Conservation (phyloP, 92 coral and sea anemone species). For the Phenganax marumi region DNA sequence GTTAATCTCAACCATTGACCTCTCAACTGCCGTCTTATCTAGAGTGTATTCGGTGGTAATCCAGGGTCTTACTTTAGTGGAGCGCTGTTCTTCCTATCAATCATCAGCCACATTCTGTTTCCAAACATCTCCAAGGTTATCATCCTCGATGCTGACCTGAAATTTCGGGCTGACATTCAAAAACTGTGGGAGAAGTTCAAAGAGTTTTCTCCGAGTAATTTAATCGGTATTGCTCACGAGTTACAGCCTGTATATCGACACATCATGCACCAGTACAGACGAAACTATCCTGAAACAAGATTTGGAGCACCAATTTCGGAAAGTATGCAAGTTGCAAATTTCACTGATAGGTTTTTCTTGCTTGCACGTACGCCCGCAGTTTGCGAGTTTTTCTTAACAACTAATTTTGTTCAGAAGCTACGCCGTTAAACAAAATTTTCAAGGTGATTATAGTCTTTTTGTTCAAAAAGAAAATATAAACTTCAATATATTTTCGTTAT, state of each 20-base stretch:
- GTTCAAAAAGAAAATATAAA: no score
- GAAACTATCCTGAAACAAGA: conserved; percentile 60
- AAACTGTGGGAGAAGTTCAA: conserved; percentile 72
- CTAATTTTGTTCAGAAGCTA: no score
- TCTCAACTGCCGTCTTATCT: conserved; percentile 15
- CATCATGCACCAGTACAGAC: conserved; percentile 57
- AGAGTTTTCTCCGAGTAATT: conserved; percentile 60
- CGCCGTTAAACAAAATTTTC: no score
- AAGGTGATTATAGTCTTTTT: no score
- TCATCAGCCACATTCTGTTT: conserved; percentile 64
- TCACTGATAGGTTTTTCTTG: no score
- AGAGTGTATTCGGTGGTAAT: conserved; percentile 62
- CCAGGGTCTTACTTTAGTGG: conserved; percentile 66
- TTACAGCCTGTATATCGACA: conserved; percentile 86
- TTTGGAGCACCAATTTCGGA: conserved; percentile 78
- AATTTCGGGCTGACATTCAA: conserved; percentile 77
- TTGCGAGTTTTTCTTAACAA: no score
- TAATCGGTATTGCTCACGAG: conserved; percentile 78
- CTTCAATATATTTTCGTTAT: no score
- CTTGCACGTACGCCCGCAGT: no score
- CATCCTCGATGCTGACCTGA: conserved; percentile 75
- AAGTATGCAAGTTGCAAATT: no score
- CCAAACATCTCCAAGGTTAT: conserved; percentile 63
- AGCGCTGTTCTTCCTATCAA: conserved; percentile 77
- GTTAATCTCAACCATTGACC: no score